Conservation (phyloP, 1,140 invertebrate genomes). For the Heliconius melpomene region DNA sequence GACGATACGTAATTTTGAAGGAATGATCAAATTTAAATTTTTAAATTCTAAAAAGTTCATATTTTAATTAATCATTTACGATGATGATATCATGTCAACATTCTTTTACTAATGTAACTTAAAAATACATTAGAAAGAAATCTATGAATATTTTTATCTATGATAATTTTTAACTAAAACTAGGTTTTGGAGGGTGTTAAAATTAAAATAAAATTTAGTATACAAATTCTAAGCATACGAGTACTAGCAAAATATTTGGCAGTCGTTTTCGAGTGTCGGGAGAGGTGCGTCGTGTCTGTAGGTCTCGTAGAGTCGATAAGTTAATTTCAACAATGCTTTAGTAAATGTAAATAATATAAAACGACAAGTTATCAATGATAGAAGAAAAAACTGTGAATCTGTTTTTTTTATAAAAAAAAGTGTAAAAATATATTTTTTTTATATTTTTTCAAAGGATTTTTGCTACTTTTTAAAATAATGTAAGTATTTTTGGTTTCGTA, state of each 20-base stretch:
- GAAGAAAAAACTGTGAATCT: neutral
- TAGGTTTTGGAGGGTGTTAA: neutral
- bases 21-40: neutral
- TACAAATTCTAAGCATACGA: neutral
- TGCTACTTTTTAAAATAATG: neutral
- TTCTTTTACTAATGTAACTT: too few relatives aligned
- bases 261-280: conserved; percentile 18
- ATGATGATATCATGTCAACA: too few relatives aligned
- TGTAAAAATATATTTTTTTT: neutral
- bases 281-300: conserved; percentile 18
- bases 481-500: neutral
- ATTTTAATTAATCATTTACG: too few relatives aligned
- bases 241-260: neutral
- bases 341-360: neutral
- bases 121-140: too few relatives aligned
- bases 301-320: neutral
- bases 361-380: neutral
- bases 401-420: neutral
- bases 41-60: too few relatives aligned
- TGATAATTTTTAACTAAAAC: neutral
- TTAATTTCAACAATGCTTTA: neutral
- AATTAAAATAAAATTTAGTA: neutral
- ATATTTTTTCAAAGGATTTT: too few relatives aligned
- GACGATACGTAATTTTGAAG: neutral
- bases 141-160: too few relatives aligned